Evolutionary conservation across 2,797 vertebrate genomes (phyloP), one percentile per base, ranked within the genome.

Genomic region (Mormyrops boulengeri): DNA sequence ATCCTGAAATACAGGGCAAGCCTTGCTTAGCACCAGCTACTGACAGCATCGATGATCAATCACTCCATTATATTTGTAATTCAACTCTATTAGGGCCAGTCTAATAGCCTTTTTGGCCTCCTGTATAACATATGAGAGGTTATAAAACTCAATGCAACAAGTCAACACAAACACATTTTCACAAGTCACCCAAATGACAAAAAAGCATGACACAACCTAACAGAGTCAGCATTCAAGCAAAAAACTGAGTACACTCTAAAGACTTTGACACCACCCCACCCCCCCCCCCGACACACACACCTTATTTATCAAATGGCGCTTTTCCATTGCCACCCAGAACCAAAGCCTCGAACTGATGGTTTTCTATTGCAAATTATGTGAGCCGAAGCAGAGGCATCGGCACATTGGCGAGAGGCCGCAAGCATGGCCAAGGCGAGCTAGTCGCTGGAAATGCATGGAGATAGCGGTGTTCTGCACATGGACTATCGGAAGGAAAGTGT

Each of bases 1-100:
- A 91, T 99, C 98, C 98, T 97, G 93, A 26, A 87, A 69, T 44
- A 41, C 12, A 87, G 34, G 69, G n/a, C 60, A 89, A 55, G 49
- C 60, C 19, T 77, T 73, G 38, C 57, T 73, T 26, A 89, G 47
- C 49, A 26, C 30, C 57, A 52, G 41, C 26, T 38, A 62, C 2
- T 22, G 4, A 52, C 8, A 80, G 5, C 26, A 41, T 41, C 14
- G 17, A 14, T 19, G 53, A 85, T 44, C 44, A 49, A 17, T 69
- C 17, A 8, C 22, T 73, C 47, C 12, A 53, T 66, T 55, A 82
- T 26, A 17, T 26, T 87, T n/a, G 4, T 52, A 87, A 86, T 53
- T 62, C 85, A 34, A 4, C 7, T 87, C n/a, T 85, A 19, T 17
- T 22, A 50, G 30, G 30, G 12, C 30, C 22, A 30, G 53, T 22